phyloP scores from a whole-genome alignment of 1,140 invertebrate species.

The Zaprionus ghesquierei region DNA sequence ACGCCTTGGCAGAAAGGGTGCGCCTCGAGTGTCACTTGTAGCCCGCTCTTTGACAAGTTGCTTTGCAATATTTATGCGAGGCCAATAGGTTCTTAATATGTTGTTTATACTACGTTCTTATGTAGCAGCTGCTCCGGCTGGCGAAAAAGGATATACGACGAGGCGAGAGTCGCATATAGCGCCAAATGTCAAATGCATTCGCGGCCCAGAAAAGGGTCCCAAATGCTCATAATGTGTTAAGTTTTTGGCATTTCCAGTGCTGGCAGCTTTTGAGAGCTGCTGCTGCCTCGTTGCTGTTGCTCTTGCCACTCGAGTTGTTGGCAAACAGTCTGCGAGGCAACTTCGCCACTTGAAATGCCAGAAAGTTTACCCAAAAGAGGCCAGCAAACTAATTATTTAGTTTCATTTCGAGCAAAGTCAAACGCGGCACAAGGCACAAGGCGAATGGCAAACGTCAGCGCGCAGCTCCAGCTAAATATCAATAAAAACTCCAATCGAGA shows the following conservation, averaged over 20 bases:
- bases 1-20: conserved; percentile 58
- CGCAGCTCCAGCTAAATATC: conserved; percentile 64
- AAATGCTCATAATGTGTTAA: conserved; percentile 76
- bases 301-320: conserved; percentile 71
- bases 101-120: conserved; percentile 56
- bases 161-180: conserved; percentile 3
- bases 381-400: conserved; percentile 81
- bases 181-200: conserved; percentile 76
- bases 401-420: conserved; percentile 59
- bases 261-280: conserved; percentile 43
- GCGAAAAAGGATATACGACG: neutral
- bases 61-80: conserved; percentile 69
- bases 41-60: conserved; percentile 71
- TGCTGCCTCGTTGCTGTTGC: conserved; percentile 21
- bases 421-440: conserved; percentile 37
- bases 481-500: conserved; percentile 80
- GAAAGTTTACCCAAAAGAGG: conserved; percentile 75
- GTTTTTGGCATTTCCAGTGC: conserved; percentile 53
- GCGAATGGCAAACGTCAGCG: conserved; percentile 51
- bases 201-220: conserved; percentile 26
- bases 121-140: conserved; percentile 60
- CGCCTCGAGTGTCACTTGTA: conserved; percentile 66
- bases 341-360: conserved; percentile 72
- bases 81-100: conserved; percentile 33
- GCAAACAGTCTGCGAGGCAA: conserved; percentile 73